Evolutionary conservation across 2,113 vertebrate genomes (phyloP), one percentile per base, ranked within the genome.

Genomic region (Chamaea fasciata): DNA sequence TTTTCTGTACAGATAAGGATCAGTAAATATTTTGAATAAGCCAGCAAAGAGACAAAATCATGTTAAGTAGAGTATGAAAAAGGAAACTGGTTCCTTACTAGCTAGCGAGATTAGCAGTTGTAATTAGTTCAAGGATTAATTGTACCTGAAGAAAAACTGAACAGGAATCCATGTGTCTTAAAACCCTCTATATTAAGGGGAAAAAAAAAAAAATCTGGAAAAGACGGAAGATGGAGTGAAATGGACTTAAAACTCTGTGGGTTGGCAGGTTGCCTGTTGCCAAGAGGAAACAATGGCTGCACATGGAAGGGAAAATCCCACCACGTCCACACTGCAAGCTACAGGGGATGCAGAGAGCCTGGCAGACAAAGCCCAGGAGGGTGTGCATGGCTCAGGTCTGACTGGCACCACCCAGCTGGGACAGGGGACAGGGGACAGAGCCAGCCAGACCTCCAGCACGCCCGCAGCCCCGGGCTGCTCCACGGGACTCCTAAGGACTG

Each of bases 261-360:
- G 30, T 49, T 63, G 76, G 31, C 3, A 6, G 1, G 20, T 27
- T 53, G 8, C 37, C 42, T 65, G 49, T 5, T 21, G 50, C 71
- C 52, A 64, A 10, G 0, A 2, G 63, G 62, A 56, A 37, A 35
- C 37, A 46, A 3, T 0, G 7, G 31, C 30, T 71, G 24, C 21
- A 8, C 8, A 5, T 11, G 0, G 7, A 26, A 33, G 62, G 62
- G 13, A 24, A 39, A 49, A 69, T 12, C 27, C 37, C 14, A 1
- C 23, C 2, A 0, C 0, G 31, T 2, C 50, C 30, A 2, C 27
- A 2, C 8, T 9, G 39, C 8, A 26, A 19, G 24, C n/a, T 27
- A 1, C 0, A 47, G 49, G 4, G 31, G 55, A 46, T 5, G 7
- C 68, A 6, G 15, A 42, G 46, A 53, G 55, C 28, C 42, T 1